A percentile compares a stretch with the other conserved stretches of the same genome.
These are phyloP conservation scores for Haliclona indistincta DNA, from an alignment of 37 sponge, comb jelly and placozoan species.

Conservation along the genomic window DNA sequence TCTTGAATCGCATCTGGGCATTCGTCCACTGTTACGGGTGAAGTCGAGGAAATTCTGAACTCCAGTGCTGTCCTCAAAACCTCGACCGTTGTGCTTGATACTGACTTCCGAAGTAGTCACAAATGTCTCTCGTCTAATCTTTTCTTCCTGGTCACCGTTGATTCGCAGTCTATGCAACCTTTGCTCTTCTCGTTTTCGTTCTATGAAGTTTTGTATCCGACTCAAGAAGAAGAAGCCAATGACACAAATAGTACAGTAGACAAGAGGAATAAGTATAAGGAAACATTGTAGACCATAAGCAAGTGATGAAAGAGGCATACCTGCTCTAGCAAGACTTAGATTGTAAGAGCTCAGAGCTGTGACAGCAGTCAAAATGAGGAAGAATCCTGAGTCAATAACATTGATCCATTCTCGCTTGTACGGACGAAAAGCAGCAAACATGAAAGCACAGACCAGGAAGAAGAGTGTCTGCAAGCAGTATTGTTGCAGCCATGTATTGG, in stretches of 20 bases:
- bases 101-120: too few species aligned
- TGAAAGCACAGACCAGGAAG: background rate
- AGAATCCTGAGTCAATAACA: slow-evolving; percentile 42
- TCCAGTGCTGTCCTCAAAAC: slow-evolving; percentile 3
- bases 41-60: slow-evolving; percentile 1
- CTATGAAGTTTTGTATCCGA: too few species aligned
- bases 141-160: too few species aligned
- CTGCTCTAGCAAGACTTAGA: background rate
- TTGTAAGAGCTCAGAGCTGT: slow-evolving; percentile 50
- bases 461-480: background rate
- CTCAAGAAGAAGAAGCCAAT: slow-evolving; percentile 2
- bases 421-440: background rate
- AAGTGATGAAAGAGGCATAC: background rate
- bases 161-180: too few species aligned
- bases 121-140: too few species aligned
- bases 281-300: background rate
- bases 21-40: background rate
- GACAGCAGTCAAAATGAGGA: slow-evolving; percentile 38
- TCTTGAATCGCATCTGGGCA: too few species aligned
- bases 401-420: slow-evolving; percentile 25
- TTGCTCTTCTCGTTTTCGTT: too few species aligned
- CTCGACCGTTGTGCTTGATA: too few species aligned
- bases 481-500: background rate
- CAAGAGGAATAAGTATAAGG: background rate
- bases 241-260: too few species aligned